Percentiles rank a stretch among this genome's conserved stretches.
phyloP scores from a whole-genome alignment of 2,888 invertebrate genomes.

The Octodonta nipae region DNA sequence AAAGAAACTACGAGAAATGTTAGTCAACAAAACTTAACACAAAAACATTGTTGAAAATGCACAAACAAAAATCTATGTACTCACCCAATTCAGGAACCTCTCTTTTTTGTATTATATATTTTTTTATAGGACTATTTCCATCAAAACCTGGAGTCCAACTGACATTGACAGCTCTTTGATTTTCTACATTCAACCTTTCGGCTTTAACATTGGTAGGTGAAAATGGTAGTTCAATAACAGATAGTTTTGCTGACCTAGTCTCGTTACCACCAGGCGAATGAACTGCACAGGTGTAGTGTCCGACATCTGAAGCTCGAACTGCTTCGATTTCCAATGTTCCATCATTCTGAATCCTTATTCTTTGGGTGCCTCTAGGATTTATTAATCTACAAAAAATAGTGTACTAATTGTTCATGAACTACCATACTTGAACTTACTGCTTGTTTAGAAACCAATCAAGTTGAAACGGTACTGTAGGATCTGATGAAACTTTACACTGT shows the following conservation, averaged over 20 bases:
- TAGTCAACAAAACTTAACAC: conserved; percentile 17
- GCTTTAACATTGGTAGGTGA: conserved; percentile 82
- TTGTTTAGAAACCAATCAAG: conserved; percentile 81
- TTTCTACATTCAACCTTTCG: conserved; percentile 45
- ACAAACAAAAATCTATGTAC: conserved; percentile 17
- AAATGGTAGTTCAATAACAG: conserved; percentile 89
- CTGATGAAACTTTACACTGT: conserved; percentile 87
- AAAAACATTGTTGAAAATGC: conserved; percentile 29
- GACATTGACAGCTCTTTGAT: conserved; percentile 71
- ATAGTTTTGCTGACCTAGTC: conserved; percentile 67
- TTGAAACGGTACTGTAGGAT: conserved; percentile 73
- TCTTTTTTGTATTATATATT: conserved; percentile 83
- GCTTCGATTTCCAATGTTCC: conserved; percentile 80
- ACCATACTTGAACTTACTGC: conserved; percentile 64
- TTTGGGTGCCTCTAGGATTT: conserved; percentile 50
- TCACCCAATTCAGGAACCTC: conserved; percentile 77
- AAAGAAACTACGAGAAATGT: too few species aligned
- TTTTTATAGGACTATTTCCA: conserved; percentile 88
- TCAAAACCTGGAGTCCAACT: conserved; percentile 94
- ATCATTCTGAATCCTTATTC: conserved; percentile 62
- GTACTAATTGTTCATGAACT: neutral
- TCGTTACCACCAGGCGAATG: conserved; percentile 87
- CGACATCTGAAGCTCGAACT: conserved; percentile 83
- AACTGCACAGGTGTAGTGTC: conserved; percentile 83
- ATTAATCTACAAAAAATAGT: conserved; percentile 33